phyloP scores from a whole-genome alignment of 2,888 invertebrate species.

The Terebella lapidaria region DNA sequence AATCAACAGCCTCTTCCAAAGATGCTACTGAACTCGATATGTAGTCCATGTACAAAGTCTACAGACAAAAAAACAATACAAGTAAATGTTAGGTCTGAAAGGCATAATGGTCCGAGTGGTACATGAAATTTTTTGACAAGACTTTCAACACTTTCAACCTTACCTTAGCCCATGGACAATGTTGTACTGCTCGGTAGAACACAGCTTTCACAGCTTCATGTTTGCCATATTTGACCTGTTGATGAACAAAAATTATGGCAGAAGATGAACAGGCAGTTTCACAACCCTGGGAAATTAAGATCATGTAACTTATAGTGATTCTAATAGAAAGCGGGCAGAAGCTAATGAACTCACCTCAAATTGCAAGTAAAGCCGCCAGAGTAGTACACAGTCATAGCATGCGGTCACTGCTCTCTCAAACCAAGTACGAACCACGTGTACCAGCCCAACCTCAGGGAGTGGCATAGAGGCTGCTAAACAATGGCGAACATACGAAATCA shows the following conservation, averaged over 20 bases:
- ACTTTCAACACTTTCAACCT: not conserved
- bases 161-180: constrained; percentile 55
- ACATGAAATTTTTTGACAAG: too few relatives aligned
- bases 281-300: too few relatives aligned
- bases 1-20: constrained; percentile 49
- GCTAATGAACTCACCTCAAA: too few relatives aligned
- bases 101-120: too few relatives aligned
- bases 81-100: not conserved
- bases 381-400: constrained; percentile 37
- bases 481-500: too few relatives aligned
- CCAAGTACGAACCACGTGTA: constrained; percentile 33
- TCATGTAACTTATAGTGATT: too few relatives aligned
- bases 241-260: too few relatives aligned
- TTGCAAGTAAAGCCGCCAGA: constrained; percentile 52
- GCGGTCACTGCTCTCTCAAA: constrained; percentile 37
- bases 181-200: constrained; percentile 52
- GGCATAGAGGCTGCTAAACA: too few relatives aligned
- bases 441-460: not conserved
- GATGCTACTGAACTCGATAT: constrained; percentile 35
- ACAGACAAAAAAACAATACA: constrained; percentile 15
- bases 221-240: constrained; percentile 35
- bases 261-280: too few relatives aligned
- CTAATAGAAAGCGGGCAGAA: too few relatives aligned
- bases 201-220: constrained; percentile 41
- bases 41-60: constrained; percentile 52